Conservation (phyloP, 1,140 invertebrate species). For the Anthonomus grandis region DNA sequence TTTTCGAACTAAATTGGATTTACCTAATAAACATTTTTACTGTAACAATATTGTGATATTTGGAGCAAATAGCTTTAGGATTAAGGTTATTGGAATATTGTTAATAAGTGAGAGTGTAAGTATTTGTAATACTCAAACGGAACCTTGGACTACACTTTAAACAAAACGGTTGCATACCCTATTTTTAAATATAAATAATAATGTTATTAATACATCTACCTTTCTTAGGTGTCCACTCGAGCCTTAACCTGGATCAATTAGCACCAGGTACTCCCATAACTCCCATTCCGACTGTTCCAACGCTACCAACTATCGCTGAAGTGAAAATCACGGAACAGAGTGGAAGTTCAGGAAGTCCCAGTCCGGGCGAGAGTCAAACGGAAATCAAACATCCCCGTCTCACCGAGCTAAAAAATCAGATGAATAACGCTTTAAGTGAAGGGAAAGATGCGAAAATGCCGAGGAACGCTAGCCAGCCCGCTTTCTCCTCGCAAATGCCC, state of each 20-base stretch:
- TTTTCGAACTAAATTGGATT: no score
- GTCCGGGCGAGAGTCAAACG: conserved; percentile 32
- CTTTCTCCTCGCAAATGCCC: conserved; percentile 75
- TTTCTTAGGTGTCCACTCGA: conserved; percentile 76
- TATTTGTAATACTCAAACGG: no score
- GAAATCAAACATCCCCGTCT: conserved; percentile 43
- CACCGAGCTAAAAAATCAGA: conserved; percentile 48
- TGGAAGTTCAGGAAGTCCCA: conserved; percentile 41
- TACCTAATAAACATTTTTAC: no score
- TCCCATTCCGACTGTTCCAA: conserved; percentile 74
- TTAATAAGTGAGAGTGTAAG: no score
- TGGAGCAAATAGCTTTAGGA: no score
- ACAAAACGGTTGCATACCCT: no score
- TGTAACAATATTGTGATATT: no score
- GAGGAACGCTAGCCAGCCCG: conserved; percentile 79
- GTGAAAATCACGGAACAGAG: conserved; percentile 68
- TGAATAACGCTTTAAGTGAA: conserved; percentile 24
- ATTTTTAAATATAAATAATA: no score
- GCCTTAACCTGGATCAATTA: conserved; percentile 79
- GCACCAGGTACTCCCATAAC: conserved; percentile 66
- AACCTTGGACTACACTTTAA: no score
- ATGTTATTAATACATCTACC: no score
- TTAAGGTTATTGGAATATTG: no score
- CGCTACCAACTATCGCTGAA: conserved; percentile 83
- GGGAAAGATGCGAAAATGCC: conserved; percentile 56